A percentile compares a stretch with the other conserved stretches of the same genome.
Evolutionary conservation across 2,113 vertebrate species (phyloP).

Genomic region (Oceanites oceanicus): DNA sequence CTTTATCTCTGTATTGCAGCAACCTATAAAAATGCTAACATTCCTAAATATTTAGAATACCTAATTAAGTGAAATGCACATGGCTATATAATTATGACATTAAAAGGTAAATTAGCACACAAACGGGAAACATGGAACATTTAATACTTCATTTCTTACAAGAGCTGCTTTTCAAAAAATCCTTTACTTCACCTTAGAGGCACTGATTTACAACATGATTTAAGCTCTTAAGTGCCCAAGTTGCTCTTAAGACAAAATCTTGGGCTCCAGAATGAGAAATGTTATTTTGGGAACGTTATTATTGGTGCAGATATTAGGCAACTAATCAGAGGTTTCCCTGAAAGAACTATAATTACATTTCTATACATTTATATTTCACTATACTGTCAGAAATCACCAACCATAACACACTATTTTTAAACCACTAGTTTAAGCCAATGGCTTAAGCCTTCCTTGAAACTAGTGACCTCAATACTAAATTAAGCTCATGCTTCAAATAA

Average conservation of each 20-base stretch:
- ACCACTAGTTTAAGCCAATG: not conserved
- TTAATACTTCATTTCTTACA: not conserved
- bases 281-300: not conserved
- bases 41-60: not conserved
- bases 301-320: not conserved
- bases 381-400: not conserved
- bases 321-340: not conserved
- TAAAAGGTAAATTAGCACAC: not conserved
- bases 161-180: not conserved
- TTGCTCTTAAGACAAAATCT: not conserved
- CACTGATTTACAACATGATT: not conserved
- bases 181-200: not conserved
- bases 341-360: not conserved
- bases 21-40: slow-evolving; percentile 25
- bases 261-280: not conserved
- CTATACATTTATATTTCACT: too few relatives aligned
- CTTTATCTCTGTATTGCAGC: slow-evolving; percentile 69
- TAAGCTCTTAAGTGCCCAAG: not conserved
- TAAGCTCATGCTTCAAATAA: not conserved
- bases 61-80: not conserved
- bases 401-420: not conserved
- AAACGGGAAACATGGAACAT: not conserved
- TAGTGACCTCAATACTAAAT: not conserved
- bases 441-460: not conserved
- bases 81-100: not conserved